A percentile compares a stretch with the other conserved stretches of the same genome.
Conservation (phyloP, 2,888 invertebrate species). For the Mythimna loreyi region DNA sequence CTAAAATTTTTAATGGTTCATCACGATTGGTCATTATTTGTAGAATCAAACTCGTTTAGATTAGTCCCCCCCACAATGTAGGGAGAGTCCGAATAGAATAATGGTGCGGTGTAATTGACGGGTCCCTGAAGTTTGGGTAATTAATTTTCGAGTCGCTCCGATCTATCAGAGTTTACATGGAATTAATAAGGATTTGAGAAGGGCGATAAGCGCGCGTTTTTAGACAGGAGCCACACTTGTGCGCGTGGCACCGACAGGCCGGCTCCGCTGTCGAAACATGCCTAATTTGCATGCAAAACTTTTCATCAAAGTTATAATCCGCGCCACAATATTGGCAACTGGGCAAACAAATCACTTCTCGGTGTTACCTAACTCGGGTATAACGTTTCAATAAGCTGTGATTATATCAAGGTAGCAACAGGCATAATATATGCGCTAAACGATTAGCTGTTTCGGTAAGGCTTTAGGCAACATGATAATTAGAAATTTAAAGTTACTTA, state of each 20-base stretch:
- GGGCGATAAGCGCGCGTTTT: constrained; percentile 59
- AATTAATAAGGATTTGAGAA: constrained; percentile 64
- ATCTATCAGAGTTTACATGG: constrained; percentile 75
- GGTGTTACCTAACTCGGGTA: constrained; percentile 38
- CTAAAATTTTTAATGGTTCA: constrained; percentile 13
- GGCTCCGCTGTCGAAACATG: constrained; percentile 42
- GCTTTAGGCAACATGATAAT: constrained; percentile 17
- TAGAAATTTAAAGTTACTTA: constrained; percentile 23
- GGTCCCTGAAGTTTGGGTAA: constrained; percentile 77
- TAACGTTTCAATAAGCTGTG: constrained; percentile 42
- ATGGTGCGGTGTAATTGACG: constrained; percentile 78
- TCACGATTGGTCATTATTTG: constrained; percentile 43
- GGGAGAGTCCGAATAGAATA: constrained; percentile 73
- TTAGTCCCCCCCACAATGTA: constrained; percentile 61
- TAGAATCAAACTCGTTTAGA: constrained; percentile 58
- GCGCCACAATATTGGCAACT: constrained; percentile 48
- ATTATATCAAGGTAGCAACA: constrained; percentile 37
- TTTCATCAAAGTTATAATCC: constrained; percentile 58
- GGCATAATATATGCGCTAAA: constrained; percentile 7
- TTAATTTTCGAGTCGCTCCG: constrained; percentile 76
- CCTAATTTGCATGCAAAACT: constrained; percentile 59
- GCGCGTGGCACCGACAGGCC: constrained; percentile 32
- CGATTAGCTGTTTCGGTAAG: constrained; percentile 7
- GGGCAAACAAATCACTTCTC: constrained; percentile 50
- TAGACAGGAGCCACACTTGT: constrained; percentile 46